A percentile compares a stretch with the other conserved stretches of the same genome.
Evolutionary conservation across 2,113 vertebrate species (phyloP).

Genomic region (Notarius lentiginosus): DNA sequence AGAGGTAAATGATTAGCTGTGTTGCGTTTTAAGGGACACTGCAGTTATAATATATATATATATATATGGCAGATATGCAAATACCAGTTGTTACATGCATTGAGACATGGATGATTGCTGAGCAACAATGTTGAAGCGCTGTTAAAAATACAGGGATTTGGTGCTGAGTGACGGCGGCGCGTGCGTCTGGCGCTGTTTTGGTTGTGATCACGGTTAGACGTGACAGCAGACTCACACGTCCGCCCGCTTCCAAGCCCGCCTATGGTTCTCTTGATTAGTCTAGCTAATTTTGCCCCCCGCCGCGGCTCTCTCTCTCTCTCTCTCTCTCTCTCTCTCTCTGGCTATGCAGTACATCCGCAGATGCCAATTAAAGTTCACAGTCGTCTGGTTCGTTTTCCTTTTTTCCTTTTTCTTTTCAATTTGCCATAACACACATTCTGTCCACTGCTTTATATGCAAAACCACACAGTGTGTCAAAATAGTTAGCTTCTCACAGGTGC

Average conservation of each 20-base stretch:
- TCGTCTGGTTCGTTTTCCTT: conserved; percentile 18
- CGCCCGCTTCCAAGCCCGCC: conserved; percentile 41
- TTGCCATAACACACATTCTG: background rate
- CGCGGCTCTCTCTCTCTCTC: conserved; percentile 13
- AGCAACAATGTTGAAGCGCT: background rate
- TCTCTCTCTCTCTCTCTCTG: background rate
- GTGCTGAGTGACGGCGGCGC: conserved; percentile 17
- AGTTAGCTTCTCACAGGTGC: background rate
- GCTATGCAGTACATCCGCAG: conserved; percentile 35
- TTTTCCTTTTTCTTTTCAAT: background rate
- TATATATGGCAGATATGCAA: no score
- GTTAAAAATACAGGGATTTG: conserved; percentile 6
- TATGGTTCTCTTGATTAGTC: conserved; percentile 52
- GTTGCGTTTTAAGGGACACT: background rate
- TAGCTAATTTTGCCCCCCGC: conserved; percentile 51
- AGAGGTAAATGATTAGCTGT: conserved; percentile 8
- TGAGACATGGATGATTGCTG: conserved; percentile 5
- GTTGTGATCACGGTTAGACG: conserved; percentile 45
- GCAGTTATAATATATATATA: no score
- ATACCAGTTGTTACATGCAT: background rate
- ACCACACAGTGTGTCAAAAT: background rate
- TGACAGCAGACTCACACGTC: conserved; percentile 36
- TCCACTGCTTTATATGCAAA: background rate
- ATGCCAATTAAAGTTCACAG: conserved; percentile 38
- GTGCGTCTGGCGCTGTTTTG: conserved; percentile 36